These are phyloP conservation scores for Drosophila santomea DNA, from an alignment of 1,140 invertebrate genomes.

Conservation along the genomic window DNA sequence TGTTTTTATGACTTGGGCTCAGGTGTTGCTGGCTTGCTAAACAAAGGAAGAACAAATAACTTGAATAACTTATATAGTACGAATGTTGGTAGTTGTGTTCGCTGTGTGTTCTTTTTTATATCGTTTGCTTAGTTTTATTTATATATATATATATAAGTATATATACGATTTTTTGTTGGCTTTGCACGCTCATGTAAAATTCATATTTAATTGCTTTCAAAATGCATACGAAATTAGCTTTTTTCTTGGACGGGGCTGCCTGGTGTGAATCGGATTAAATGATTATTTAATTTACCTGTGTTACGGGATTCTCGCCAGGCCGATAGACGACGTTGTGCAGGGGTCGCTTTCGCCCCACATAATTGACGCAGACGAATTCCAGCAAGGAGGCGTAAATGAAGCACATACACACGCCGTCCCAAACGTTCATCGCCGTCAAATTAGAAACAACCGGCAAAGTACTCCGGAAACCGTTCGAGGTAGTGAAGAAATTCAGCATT, in stretches of 20 bases:
- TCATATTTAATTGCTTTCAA: slow-evolving; percentile 67
- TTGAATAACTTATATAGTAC: slow-evolving; percentile 50
- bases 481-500: slow-evolving; percentile 99
- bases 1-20: slow-evolving; percentile 45
- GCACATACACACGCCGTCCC: slow-evolving; percentile 98
- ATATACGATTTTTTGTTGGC: slow-evolving; percentile 9
- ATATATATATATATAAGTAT: slow-evolving; percentile 6
- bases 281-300: slow-evolving; percentile 89
- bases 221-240: slow-evolving; percentile 61
- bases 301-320: slow-evolving; percentile 95
- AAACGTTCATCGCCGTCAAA: slow-evolving; percentile 97
- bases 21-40: slow-evolving; percentile 55
- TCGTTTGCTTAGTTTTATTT: slow-evolving; percentile 17
- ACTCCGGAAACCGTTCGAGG: slow-evolving; percentile 94
- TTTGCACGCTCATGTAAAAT: slow-evolving; percentile 61
- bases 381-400: slow-evolving; percentile 97
- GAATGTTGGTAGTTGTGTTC: slow-evolving; percentile 47
- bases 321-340: slow-evolving; percentile 94
- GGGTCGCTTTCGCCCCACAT: slow-evolving; percentile 95
- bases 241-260: slow-evolving; percentile 19
- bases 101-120: slow-evolving; percentile 34
- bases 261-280: slow-evolving; percentile 36
- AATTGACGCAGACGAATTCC: slow-evolving; percentile 97
- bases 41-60: slow-evolving; percentile 44
- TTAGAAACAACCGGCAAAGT: slow-evolving; percentile 97